Conservation (phyloP, 2,113 vertebrate species). For the Alexandromys fortis region DNA sequence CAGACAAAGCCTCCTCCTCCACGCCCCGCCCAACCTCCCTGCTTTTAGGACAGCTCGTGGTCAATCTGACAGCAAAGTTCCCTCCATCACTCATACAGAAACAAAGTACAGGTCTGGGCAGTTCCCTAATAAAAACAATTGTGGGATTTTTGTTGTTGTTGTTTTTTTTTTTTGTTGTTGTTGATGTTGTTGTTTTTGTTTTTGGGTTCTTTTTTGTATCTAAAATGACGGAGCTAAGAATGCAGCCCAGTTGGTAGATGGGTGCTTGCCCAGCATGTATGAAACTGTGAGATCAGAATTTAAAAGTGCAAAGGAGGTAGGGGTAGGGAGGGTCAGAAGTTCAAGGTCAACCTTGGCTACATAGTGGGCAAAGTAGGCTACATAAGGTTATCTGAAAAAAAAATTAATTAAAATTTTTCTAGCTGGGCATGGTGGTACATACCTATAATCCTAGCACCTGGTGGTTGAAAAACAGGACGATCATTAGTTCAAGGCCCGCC, state of each 20-base stretch:
- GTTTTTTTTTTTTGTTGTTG: too few relatives aligned
- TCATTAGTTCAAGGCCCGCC: neutral
- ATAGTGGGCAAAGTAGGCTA: too few relatives aligned
- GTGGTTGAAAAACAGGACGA: neutral
- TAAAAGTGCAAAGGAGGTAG: too few relatives aligned
- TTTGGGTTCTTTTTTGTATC: too few relatives aligned
- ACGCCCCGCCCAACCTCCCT: neutral
- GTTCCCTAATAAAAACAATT: neutral
- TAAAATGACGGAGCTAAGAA: neutral
- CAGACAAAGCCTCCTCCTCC: neutral
- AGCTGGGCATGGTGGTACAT: neutral
- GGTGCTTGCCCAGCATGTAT: neutral
- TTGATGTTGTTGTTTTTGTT: too few relatives aligned
- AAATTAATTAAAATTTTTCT: neutral
- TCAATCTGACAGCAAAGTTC: rapidly evolving
- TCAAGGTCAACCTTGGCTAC: neutral
- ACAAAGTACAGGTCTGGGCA: neutral
- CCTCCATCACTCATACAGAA: neutral
- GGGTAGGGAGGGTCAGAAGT: too few relatives aligned
- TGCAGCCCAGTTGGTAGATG: neutral
- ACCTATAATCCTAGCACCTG: neutral
- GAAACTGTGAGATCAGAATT: neutral
- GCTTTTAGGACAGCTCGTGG: neutral
- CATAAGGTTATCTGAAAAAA: neutral
- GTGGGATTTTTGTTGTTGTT: too few relatives aligned